Conservation (phyloP, 1,140 invertebrate genomes). For the Venustaconcha ellipsiformis region DNA sequence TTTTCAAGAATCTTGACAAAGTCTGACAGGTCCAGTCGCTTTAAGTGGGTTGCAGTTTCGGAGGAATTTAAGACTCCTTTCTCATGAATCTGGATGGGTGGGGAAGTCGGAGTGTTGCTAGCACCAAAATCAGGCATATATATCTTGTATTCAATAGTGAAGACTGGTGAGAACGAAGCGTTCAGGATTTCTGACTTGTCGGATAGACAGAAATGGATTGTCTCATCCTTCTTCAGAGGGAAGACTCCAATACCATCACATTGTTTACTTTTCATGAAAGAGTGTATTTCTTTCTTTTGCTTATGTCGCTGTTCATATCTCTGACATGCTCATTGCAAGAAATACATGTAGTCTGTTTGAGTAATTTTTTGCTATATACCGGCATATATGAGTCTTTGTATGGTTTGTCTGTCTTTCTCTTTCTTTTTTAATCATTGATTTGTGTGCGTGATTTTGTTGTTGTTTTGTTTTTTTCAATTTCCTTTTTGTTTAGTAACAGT, state of each 20-base stretch:
- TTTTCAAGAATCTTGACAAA: background rate
- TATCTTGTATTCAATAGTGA: background rate
- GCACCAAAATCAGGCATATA: constrained; percentile 5
- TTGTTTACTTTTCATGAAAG: too few species aligned
- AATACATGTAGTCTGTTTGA: too few species aligned
- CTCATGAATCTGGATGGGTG: constrained; percentile 1
- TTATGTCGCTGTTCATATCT: too few species aligned
- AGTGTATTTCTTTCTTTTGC: too few species aligned
- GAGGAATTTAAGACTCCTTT: constrained; percentile 19
- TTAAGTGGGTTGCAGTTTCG: constrained; percentile 21
- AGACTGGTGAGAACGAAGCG: constrained; percentile 12
- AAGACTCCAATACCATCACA: background rate
- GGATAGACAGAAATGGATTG: background rate
- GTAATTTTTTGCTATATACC: too few species aligned
- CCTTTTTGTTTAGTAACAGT: too few species aligned
- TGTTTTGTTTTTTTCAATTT: too few species aligned
- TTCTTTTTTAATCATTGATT: too few species aligned
- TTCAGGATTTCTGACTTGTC: constrained; percentile 18
- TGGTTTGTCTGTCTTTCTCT: too few species aligned
- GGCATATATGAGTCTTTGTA: too few species aligned
- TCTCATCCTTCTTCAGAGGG: constrained; percentile 12
- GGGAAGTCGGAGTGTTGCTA: constrained; percentile 2
- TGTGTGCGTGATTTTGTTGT: too few species aligned
- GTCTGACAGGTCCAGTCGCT: constrained; percentile 23
- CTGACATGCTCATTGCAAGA: too few species aligned